Base-by-base conservation (phyloP, 2,888 invertebrate genomes). In the Cepaea hortensis region DNA sequence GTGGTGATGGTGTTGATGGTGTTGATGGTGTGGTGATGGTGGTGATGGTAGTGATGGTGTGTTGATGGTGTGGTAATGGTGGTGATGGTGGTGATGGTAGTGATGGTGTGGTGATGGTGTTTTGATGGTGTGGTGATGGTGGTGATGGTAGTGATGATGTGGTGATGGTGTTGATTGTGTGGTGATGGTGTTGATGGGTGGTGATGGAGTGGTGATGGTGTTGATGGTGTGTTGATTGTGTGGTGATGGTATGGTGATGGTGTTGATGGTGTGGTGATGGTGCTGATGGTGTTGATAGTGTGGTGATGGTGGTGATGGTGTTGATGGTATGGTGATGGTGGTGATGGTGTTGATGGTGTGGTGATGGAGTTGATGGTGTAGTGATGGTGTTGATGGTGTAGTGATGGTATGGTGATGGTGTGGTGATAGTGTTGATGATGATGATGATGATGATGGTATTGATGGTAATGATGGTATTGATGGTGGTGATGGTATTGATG, bases 331-430 rank as follows among this genome's bases (percentile, higher is more conserved):
- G 35, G 35, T 35, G 35, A 1, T 35, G 35, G 35, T 35, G 35
- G 35, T 35, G 35, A 1, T 35, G 35, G 35, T 35, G 35, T 0
- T 35, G 35, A 1, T 35, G 35, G 35, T 81, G 81, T 81, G 81
- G 61, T 62, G 55, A 55, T 81, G 55, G n/a, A 61, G 81, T 55
- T 62, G 81, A 81, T 62, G 81, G 61, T 55, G 81, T 62, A 62
- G 61, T 55, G 81, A 61, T 55, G 80, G 55, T 55, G 80, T 3
- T 48, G 81, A 65, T 61, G 23, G 68, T 81, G 48, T 81, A 65
- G 23, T 61, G 35, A 1, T 35, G 35, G 35, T 35, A 35, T 35
- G 35, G 35, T 35, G 35, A 35, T 35, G 35, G 35, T 35, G 35
- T n/a, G n/a, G n/a, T n/a, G n/a, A n/a, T n/a, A n/a, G 35, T 35